phyloP scores from a whole-genome alignment of 2,113 vertebrate species.

The Saiga tatarica region DNA sequence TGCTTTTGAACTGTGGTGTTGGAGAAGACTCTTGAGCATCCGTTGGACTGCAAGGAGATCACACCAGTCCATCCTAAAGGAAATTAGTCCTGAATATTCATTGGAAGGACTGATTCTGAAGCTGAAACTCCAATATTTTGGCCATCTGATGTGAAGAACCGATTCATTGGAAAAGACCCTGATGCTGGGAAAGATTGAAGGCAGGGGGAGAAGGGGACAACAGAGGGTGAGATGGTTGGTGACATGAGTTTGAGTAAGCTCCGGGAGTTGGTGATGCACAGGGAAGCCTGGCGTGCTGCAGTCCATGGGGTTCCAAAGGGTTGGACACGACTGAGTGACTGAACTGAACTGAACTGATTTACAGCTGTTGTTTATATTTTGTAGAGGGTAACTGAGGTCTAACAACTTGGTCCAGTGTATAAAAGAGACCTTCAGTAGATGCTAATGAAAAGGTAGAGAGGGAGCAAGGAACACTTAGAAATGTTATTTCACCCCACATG shows the following conservation, averaged over 20 bases:
- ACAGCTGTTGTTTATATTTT: neutral
- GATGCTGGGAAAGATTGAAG: too few species aligned
- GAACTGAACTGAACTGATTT: neutral
- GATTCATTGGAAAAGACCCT: too few species aligned
- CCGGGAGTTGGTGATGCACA: too few species aligned
- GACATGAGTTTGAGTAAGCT: too few species aligned
- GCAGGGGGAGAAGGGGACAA: too few species aligned
- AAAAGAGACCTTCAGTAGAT: neutral
- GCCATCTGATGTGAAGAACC: too few species aligned
- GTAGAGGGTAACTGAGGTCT: neutral
- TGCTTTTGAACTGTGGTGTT: neutral
- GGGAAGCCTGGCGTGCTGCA: too few species aligned
- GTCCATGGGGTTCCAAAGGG: too few species aligned
- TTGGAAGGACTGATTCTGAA: too few species aligned
- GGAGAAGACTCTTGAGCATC: neutral
- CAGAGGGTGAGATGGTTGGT: too few species aligned
- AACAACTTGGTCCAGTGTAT: neutral
- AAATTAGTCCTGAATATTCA: too few species aligned
- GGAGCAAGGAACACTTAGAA: neutral
- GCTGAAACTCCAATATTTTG: too few species aligned
- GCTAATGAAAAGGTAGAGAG: neutral
- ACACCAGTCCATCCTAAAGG: neutral
- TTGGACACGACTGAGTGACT: fast-evolving
- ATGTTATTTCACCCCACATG: neutral
- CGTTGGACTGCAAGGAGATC: neutral